Evolutionary conservation across 2,113 vertebrate species (phyloP).

Genomic region (Tragelaphus strepsiceros): DNA sequence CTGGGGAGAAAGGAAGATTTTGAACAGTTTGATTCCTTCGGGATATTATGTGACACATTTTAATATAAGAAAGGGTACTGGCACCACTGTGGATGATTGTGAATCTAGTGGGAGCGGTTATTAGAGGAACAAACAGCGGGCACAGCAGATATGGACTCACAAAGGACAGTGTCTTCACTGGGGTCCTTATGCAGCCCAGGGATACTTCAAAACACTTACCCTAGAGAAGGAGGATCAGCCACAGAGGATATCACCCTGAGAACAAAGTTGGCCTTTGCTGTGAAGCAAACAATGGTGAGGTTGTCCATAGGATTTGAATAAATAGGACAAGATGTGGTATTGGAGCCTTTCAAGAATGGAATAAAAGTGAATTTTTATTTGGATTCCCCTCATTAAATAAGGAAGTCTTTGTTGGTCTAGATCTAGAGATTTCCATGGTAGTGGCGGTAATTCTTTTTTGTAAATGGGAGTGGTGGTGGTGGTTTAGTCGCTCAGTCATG

Average conservation of each 20-base stretch:
- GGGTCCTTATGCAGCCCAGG: background rate
- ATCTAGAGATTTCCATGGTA: background rate
- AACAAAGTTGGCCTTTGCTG: background rate
- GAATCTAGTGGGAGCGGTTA: background rate
- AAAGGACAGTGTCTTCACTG: accelerated
- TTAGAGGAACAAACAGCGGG: background rate
- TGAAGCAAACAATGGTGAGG: background rate
- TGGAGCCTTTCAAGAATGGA: background rate
- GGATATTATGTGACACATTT: background rate
- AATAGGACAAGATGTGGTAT: background rate
- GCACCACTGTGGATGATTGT: background rate
- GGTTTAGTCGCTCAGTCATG: background rate
- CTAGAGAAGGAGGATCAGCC: background rate
- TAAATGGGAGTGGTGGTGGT: background rate
- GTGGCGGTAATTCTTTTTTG: background rate
- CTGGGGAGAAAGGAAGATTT: background rate
- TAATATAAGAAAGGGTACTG: background rate
- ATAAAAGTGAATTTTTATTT: background rate
- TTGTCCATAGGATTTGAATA: background rate
- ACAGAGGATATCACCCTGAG: background rate
- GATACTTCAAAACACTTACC: background rate
- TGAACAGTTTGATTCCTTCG: background rate
- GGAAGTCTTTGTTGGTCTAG: background rate
- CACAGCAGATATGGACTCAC: background rate
- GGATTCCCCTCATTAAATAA: background rate